Percentiles rank a stretch among this genome's conserved stretches.
Conservation (phyloP, 2,797 vertebrate genomes). For the Amblyraja radiata region DNA sequence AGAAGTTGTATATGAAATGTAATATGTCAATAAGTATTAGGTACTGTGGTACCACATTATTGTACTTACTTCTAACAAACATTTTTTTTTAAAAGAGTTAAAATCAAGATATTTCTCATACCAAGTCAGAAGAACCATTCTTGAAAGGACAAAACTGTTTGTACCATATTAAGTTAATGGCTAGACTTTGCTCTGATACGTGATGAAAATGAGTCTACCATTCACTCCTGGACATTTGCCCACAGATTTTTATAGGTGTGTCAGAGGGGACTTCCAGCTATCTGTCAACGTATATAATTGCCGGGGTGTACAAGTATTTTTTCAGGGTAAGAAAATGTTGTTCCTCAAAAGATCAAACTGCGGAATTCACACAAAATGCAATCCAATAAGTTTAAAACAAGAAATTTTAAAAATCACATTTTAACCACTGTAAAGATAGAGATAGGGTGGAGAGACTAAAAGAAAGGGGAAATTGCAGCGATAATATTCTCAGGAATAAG, state of each 20-base stretch:
- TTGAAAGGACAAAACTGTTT: background rate
- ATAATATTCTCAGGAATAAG: background rate
- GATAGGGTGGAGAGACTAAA: background rate
- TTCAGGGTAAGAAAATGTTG: background rate
- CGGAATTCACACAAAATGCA: background rate
- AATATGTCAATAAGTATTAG: too few relatives aligned
- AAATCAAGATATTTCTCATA: background rate
- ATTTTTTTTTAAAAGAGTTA: too few relatives aligned
- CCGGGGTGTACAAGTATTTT: too few relatives aligned
- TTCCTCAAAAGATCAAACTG: background rate
- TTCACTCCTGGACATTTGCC: background rate
- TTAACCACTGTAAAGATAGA: background rate
- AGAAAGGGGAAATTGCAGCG: background rate
- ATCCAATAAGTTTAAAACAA: background rate
- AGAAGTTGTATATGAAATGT: too few relatives aligned
- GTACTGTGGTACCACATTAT: too few relatives aligned
- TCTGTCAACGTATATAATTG: background rate
- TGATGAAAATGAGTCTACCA: background rate
- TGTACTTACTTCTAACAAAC: too few relatives aligned
- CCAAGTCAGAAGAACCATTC: background rate
- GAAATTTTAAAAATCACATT: background rate
- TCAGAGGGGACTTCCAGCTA: background rate
- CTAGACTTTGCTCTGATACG: background rate
- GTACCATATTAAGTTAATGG: background rate
- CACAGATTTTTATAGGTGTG: background rate